These are phyloP conservation scores for Botrylloides violaceus DNA, from an alignment of 23 tunicate genomes.

Conservation along the genomic window DNA sequence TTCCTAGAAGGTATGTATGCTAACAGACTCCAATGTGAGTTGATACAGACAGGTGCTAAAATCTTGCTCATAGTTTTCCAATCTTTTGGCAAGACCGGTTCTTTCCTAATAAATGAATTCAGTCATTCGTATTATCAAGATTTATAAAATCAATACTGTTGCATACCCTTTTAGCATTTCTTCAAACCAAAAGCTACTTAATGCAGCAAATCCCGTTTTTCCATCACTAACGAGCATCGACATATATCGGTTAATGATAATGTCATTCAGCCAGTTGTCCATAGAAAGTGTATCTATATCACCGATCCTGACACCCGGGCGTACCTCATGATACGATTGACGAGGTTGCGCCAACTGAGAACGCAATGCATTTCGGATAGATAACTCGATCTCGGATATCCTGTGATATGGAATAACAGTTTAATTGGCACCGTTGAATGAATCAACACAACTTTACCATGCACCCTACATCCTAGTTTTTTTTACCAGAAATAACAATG, in stretches of 20 bases:
- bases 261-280: constrained; percentile 81
- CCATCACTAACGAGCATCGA: constrained; percentile 23
- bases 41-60: constrained; percentile 50
- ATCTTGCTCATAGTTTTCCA: constrained; percentile 35
- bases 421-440: no score
- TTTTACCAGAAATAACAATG: no score
- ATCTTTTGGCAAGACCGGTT: constrained; percentile 35
- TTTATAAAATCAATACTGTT: not conserved
- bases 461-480: no score
- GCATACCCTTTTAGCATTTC: constrained; percentile 29
- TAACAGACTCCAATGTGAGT: constrained; percentile 67
- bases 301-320: constrained; percentile 45
- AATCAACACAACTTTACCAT: no score
- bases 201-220: not conserved
- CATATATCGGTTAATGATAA: constrained; percentile 66
- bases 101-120: constrained; percentile 12
- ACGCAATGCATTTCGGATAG: no score
- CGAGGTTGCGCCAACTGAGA: no score
- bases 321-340: constrained; percentile 34
- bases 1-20: constrained; percentile 15
- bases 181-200: constrained; percentile 79
- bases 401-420: no score
- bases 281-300: constrained; percentile 57
- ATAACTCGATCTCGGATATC: no score
- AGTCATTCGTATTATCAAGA: not conserved